Conservation (phyloP, 2,888 invertebrate species). For the Cetonia aurata region DNA sequence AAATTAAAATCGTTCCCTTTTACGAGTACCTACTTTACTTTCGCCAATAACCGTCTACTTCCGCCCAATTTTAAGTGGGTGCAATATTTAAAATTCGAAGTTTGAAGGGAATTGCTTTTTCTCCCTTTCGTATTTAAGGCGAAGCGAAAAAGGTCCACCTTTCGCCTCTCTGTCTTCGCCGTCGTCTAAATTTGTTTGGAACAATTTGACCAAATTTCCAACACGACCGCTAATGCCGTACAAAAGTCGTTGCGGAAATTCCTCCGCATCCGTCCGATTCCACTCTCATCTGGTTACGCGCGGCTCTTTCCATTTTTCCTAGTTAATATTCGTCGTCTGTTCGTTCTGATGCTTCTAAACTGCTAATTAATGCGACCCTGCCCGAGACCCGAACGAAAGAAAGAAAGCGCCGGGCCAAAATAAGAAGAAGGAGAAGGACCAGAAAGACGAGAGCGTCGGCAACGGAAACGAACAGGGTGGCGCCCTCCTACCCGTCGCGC, state of each 20-base stretch:
- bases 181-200: slow-evolving; percentile 29
- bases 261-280: slow-evolving; percentile 24
- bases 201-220: slow-evolving; percentile 39
- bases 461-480: neutral
- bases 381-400: slow-evolving; percentile 41
- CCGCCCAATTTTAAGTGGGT: slow-evolving; percentile 31
- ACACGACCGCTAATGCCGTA: slow-evolving; percentile 36
- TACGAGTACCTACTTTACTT: slow-evolving; percentile 3
- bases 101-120: slow-evolving; percentile 3
- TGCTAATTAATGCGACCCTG: slow-evolving; percentile 53
- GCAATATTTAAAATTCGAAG: slow-evolving; percentile 27
- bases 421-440: neutral
- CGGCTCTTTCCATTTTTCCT: slow-evolving; percentile 38
- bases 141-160: neutral
- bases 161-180: neutral
- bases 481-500: too few relatives aligned
- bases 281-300: slow-evolving; percentile 25
- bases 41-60: slow-evolving; percentile 9
- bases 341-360: slow-evolving; percentile 48
- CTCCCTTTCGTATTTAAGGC: neutral
- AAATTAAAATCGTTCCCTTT: slow-evolving; percentile 19
- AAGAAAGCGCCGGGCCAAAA: slow-evolving; percentile 3
- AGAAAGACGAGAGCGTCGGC: slow-evolving; percentile 5
- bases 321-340: slow-evolving; percentile 47
- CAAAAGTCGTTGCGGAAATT: slow-evolving; percentile 34